Base-by-base conservation (phyloP, 2,113 vertebrate genomes). In the Bolborhynchus lineola region DNA sequence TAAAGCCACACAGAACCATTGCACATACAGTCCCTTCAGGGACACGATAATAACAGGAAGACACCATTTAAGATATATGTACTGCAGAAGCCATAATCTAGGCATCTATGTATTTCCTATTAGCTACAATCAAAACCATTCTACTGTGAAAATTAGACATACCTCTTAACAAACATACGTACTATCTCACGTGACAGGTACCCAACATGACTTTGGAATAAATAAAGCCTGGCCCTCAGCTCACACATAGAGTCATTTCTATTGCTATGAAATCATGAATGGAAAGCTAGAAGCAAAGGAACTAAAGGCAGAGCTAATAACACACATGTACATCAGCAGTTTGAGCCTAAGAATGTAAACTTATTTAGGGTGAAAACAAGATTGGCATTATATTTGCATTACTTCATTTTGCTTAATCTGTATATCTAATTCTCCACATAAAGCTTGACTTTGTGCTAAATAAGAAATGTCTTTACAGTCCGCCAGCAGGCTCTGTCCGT, bases 401-500 rank as follows among this genome's bases (percentile, higher is more conserved):
- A 88, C 85, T 93, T 88, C 90, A 94, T 92, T 92, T 95, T 64
- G 44, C 90, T 96, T 95, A 93, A 96, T 97, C 92, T 95, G 93
- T 96, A 86, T 94, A 96, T 96, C 94, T 96, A 92, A 96, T 96
- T 95, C 81, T 82, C 82, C 91, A 93, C 67, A 97, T 93, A 97
- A 90, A 96, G 95, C 93, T 90, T 74, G 78, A 96, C 97, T 97
- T 97, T 97, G 94, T 97, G 85, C 92, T 95, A 94, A 94, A 96
- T 95, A 91, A 97, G 87, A 96, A 95, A 94, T 94, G 94, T 82
- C 72, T 92, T 87, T 97, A 89, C 94, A 79, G 93, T 86, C 86
- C 76, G 91, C 79, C 89, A 62, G 67, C 78, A 86, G 68, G 46
- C 72, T 91, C 46, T 80, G 57, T 60, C 93, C 10, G 0, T 83